Conservation (phyloP, 2,888 invertebrate species). For the Pterostichus niger region DNA sequence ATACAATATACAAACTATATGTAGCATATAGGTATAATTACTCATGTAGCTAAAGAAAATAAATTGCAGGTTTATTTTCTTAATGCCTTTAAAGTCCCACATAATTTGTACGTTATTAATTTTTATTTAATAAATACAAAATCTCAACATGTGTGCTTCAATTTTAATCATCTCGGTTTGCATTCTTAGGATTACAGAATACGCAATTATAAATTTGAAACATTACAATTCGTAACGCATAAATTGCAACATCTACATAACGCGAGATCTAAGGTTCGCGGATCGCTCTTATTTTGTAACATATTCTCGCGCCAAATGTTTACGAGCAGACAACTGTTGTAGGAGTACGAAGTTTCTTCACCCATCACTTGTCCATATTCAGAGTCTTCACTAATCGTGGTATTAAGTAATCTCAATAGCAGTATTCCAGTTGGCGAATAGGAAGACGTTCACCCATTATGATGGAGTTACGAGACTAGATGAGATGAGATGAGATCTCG, state of each 20-base stretch:
- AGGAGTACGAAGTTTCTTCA: slow-evolving; percentile 56
- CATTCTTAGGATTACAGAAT: slow-evolving; percentile 31
- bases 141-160: not conserved
- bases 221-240: slow-evolving; percentile 42
- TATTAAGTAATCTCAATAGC: slow-evolving; percentile 52
- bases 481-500: slow-evolving; percentile 42
- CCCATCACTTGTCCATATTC: slow-evolving; percentile 56
- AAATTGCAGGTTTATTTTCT: too few relatives aligned
- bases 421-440: slow-evolving; percentile 43
- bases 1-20: too few relatives aligned
- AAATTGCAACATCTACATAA: slow-evolving; percentile 49
- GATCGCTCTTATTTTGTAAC: slow-evolving; percentile 60
- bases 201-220: slow-evolving; percentile 47
- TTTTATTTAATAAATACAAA: not conserved
- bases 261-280: slow-evolving; percentile 54
- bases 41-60: not conserved
- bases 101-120: too few relatives aligned
- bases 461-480: slow-evolving; percentile 6
- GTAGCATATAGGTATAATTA: not conserved
- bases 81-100: too few relatives aligned
- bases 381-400: slow-evolving; percentile 42
- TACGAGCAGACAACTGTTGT: slow-evolving; percentile 55
- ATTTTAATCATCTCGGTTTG: slow-evolving; percentile 15
- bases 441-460: slow-evolving; percentile 50
- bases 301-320: slow-evolving; percentile 61